Conservation (phyloP, 2,888 invertebrate genomes). For the Byasa hedistus region DNA sequence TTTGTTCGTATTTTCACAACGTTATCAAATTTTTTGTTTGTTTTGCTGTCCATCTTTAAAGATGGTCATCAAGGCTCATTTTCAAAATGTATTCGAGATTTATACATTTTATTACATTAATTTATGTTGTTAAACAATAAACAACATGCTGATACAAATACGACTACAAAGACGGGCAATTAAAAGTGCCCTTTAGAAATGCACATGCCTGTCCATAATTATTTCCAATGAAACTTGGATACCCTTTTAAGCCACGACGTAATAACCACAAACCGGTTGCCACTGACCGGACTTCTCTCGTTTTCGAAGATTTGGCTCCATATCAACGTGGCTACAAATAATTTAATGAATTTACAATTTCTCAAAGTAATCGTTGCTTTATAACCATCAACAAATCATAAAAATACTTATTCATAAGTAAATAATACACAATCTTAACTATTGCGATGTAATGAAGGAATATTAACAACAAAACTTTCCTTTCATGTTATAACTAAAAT, state of each 20-base stretch:
- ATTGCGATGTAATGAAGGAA: neutral
- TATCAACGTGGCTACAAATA: constrained; percentile 31
- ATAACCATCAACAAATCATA: neutral
- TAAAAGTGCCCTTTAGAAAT: neutral
- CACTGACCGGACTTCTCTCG: constrained; percentile 49
- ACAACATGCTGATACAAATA: neutral
- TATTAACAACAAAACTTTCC: neutral
- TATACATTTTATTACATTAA: too few species aligned
- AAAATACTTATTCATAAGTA: neutral
- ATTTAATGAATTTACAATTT: constrained; percentile 18
- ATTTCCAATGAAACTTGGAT: constrained; percentile 31
- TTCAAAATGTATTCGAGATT: neutral
- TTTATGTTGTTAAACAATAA: too few species aligned
- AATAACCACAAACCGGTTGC: constrained; percentile 69
- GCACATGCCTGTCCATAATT: constrained; percentile 12
- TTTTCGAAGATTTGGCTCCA: constrained; percentile 37
- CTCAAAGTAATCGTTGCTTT: constrained; percentile 7
- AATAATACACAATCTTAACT: too few species aligned
- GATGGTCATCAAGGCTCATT: neutral
- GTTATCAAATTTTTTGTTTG: neutral
- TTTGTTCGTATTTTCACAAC: neutral
- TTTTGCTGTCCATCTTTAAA: neutral
- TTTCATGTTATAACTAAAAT: neutral
- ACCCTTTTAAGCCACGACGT: constrained; percentile 50
- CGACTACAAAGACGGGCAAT: neutral